These are phyloP conservation scores for Alfaro cultratus DNA, from an alignment of 2,797 vertebrate genomes.

Conservation along the genomic window DNA sequence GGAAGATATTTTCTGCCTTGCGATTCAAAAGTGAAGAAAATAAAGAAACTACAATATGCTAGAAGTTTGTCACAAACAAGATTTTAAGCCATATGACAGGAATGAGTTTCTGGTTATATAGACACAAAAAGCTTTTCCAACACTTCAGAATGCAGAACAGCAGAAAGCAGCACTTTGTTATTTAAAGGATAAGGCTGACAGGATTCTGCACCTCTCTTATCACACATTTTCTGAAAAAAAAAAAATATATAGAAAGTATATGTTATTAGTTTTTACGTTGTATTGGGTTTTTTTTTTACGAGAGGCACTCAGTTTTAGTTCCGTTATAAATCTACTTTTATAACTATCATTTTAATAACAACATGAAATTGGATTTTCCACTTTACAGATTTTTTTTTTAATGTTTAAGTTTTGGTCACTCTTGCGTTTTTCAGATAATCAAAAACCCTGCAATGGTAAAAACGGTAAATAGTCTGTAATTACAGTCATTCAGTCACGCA, in stretches of 20 bases:
- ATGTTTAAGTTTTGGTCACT: background rate
- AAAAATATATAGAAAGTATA: background rate
- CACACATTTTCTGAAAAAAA: slow-evolving; percentile 4
- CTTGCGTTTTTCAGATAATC: background rate
- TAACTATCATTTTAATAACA: background rate
- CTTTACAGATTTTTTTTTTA: background rate
- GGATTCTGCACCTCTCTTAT: background rate
- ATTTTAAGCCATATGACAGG: background rate
- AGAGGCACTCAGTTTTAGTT: background rate
- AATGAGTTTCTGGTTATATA: background rate
- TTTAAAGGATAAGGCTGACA: slow-evolving; percentile 1
- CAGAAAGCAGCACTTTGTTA: slow-evolving; percentile 1
- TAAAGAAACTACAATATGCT: slow-evolving; percentile 3
- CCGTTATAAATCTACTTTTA: background rate
- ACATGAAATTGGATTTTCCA: background rate
- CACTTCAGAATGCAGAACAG: background rate
- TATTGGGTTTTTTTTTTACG: background rate
- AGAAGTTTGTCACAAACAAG: background rate
- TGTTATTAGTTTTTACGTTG: background rate
- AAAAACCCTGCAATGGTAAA: background rate
- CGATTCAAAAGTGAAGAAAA: background rate
- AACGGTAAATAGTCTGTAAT: background rate
- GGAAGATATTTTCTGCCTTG: background rate
- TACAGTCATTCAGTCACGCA: background rate
- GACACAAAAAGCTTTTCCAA: background rate